Percentiles rank a stretch among this genome's conserved stretches.
phyloP scores from a whole-genome alignment of 2,888 invertebrate genomes.

The Andrena marginata region DNA sequence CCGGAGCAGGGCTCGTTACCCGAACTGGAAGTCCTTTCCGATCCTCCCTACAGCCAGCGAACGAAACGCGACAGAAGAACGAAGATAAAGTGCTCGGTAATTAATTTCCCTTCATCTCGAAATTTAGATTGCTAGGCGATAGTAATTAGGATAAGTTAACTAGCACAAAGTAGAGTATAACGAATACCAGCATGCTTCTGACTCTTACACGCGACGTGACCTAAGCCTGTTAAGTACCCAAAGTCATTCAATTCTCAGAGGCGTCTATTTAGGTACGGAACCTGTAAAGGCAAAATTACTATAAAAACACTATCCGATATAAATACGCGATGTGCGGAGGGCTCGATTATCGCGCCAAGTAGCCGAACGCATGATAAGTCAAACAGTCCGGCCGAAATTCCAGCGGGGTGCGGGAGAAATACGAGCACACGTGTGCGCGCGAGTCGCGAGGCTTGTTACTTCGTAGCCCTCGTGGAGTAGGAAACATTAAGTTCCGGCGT shows the following conservation, averaged over 20 bases:
- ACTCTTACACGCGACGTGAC: too few species aligned
- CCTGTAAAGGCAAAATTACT: too few species aligned
- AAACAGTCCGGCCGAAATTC: background rate
- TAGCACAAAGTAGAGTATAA: background rate
- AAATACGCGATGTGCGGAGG: too few species aligned
- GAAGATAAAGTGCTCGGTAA: slow-evolving; percentile 64
- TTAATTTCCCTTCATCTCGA: slow-evolving; percentile 62
- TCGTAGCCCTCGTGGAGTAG: slow-evolving; percentile 55
- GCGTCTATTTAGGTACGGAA: too few species aligned
- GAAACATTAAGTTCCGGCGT: slow-evolving; percentile 74
- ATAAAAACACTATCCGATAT: too few species aligned
- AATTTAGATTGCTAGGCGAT: background rate
- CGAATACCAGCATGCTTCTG: too few species aligned
- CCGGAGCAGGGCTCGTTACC: slow-evolving; percentile 58
- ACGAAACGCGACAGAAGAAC: slow-evolving; percentile 19
- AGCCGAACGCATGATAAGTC: background rate
- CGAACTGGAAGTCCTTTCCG: slow-evolving; percentile 38
- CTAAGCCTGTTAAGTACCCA: too few species aligned
- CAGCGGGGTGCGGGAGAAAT: background rate
- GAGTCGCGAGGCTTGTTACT: slow-evolving; percentile 56
- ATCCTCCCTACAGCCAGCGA: slow-evolving; percentile 6
- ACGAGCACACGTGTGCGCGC: background rate
- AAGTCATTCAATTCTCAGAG: too few species aligned
- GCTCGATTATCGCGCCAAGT: too few species aligned
- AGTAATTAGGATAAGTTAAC: background rate